Evolutionary conservation across 2,888 invertebrate species (phyloP).

Genomic region (Didymodactylos carnosus): DNA sequence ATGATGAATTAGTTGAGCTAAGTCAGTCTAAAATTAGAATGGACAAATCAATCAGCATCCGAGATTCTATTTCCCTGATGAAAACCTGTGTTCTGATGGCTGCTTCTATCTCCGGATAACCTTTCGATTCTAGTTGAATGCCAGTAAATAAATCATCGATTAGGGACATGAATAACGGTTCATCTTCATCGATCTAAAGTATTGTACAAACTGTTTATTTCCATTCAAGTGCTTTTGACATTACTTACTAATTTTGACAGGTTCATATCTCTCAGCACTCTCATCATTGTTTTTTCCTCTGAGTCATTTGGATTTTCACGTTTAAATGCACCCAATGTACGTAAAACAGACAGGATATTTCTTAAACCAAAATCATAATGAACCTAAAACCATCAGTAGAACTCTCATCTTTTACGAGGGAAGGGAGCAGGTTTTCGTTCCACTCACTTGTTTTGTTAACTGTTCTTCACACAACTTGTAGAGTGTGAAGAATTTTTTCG

Average conservation of each 20-base stretch:
- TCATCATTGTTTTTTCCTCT: conserved; percentile 86
- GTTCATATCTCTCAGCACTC: conserved; percentile 87
- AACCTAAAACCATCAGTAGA: too few species aligned
- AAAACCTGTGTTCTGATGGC: conserved; percentile 51
- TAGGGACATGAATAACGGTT: conserved; percentile 82
- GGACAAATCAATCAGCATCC: too few species aligned
- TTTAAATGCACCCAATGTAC: conserved; percentile 76
- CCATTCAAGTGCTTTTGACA: conserved; percentile 44
- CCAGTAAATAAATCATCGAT: conserved; percentile 88
- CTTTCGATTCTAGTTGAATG: conserved; percentile 71
- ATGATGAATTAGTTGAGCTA: conserved; percentile 56
- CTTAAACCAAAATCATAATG: conserved; percentile 89
- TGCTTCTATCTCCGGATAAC: conserved; percentile 65
- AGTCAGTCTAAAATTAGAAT: conserved; percentile 46
- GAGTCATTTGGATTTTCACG: conserved; percentile 70
- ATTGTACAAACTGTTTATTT: conserved; percentile 15
- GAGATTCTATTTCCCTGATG: too few species aligned
- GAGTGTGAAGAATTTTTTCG: conserved; percentile 81
- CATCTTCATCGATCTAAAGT: conserved; percentile 57
- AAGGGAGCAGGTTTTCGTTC: too few species aligned
- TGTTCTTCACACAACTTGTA: conserved; percentile 93
- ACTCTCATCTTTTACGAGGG: too few species aligned
- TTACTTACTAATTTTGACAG: conserved; percentile 58
- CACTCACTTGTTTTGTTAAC: conserved; percentile 82
- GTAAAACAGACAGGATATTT: conserved; percentile 75